Base-by-base conservation (phyloP, 2,888 invertebrate genomes). In the Lochmaea crataegi region DNA sequence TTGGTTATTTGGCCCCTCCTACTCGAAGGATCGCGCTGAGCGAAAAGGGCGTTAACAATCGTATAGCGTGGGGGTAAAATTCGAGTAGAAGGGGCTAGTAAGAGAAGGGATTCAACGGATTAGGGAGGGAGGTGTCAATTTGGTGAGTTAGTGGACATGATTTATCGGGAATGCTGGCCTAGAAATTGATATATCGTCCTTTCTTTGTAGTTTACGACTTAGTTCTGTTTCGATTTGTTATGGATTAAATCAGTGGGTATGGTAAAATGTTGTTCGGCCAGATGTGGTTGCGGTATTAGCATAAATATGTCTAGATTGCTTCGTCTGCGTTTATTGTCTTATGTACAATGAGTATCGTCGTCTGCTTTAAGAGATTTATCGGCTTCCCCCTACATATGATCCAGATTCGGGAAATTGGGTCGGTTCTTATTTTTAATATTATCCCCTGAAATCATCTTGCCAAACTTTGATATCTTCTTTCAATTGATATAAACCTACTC, bases 1-100 rank as follows among this genome's bases (percentile, higher is more conserved):
- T 87, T 86, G 86, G 86, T 82, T 83, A 80, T 76, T 75, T 79
- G 72, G 82, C 83, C 79, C 80, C 83, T 78, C 85, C 84, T 75
- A 51, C 68, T 71, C 22, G 16, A 57, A 26, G 72, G 81, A 75
- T 73, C 73, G 70, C 63, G 48, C 67, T 42, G 41, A n/a, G 9
- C 61, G n/a, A 26, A 11, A 26, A 66, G 32, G 76, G 73, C 65
- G 75, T 11, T 12, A 4, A 11, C 45, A 60, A 70, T 60, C 61
- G 57, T 56, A n/a, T n/a, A 32, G 32, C 32, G 32, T 32, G 32
- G 61, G 73, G 42, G 73, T 65, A 56, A 66, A 73, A 56, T 32
- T 45, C 61, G 45, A 60, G 60, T 18, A 53, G 22, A 60, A 65
- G 67, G 56, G 32, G 32, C n/a, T 32, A 7, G 7, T 32, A 7